Evolutionary conservation across 2,888 invertebrate genomes (phyloP).

Genomic region (Platycheirus rosarum): DNA sequence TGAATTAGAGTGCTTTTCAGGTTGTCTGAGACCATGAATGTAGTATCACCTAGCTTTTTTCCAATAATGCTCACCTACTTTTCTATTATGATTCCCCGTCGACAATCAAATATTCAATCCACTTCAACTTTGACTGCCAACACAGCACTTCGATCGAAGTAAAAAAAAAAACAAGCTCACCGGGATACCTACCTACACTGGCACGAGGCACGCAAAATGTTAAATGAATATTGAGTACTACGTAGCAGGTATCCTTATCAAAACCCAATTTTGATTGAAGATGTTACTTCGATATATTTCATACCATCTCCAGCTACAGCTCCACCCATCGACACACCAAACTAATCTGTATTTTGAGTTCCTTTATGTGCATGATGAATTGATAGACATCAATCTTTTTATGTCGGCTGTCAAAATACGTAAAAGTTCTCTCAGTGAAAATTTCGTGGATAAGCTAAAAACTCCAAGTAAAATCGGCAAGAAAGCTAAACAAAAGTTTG

Average conservation of each 20-base stretch:
- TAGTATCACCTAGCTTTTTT: not conserved
- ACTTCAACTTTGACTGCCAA: conserved; percentile 5
- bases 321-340: not conserved
- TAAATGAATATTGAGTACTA: not conserved
- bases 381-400: conserved; percentile 67
- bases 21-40: not conserved
- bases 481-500: conserved; percentile 28
- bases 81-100: not conserved
- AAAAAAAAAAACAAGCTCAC: conserved; percentile 30
- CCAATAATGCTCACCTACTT: not conserved
- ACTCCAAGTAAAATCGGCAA: not conserved
- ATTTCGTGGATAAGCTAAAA: not conserved
- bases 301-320: conserved; percentile 2
- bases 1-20: not conserved
- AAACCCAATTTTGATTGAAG: conserved; percentile 56
- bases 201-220: conserved; percentile 17
- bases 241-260: conserved; percentile 28
- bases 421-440: conserved; percentile 46
- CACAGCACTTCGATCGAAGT: conserved; percentile 50
- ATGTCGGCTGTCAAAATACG: conserved; percentile 61
- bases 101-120: not conserved
- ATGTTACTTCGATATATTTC: conserved; percentile 49
- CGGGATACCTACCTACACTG: not conserved
- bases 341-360: conserved; percentile 42
- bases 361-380: conserved; percentile 58